These are phyloP conservation scores for Cathartes aura DNA, from an alignment of 2,113 vertebrate species.

Conservation along the genomic window DNA sequence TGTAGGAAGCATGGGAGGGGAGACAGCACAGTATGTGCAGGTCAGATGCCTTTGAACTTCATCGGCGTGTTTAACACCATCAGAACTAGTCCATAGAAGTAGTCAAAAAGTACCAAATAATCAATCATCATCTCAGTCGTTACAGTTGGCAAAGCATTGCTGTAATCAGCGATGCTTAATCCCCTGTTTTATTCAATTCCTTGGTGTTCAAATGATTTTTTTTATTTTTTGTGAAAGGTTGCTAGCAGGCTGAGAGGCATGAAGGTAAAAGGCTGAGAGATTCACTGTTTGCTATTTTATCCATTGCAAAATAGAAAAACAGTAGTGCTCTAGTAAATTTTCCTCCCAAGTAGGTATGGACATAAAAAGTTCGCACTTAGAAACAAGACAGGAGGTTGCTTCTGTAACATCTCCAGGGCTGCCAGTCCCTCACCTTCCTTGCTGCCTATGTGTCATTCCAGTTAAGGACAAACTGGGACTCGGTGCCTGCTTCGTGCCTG, in stretches of 20 bases:
- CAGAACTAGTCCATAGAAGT: neutral
- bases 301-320: neutral
- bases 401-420: neutral
- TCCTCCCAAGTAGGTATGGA: neutral
- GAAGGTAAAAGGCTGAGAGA: neutral
- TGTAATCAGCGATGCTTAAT: neutral
- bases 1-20: neutral
- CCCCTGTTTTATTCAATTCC: neutral
- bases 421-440: neutral
- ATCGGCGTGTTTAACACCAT: fast-evolving
- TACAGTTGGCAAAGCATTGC: neutral
- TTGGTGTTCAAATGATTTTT: neutral
- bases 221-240: neutral
- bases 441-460: neutral
- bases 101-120: neutral
- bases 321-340: neutral
- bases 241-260: neutral
- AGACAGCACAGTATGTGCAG: neutral
- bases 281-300: neutral
- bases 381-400: neutral
- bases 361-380: neutral
- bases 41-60: neutral
- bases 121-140: neutral
- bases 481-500: neutral
- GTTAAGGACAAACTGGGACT: neutral